Conservation (phyloP, 2,797 vertebrate species). For the Molossus molossus region DNA sequence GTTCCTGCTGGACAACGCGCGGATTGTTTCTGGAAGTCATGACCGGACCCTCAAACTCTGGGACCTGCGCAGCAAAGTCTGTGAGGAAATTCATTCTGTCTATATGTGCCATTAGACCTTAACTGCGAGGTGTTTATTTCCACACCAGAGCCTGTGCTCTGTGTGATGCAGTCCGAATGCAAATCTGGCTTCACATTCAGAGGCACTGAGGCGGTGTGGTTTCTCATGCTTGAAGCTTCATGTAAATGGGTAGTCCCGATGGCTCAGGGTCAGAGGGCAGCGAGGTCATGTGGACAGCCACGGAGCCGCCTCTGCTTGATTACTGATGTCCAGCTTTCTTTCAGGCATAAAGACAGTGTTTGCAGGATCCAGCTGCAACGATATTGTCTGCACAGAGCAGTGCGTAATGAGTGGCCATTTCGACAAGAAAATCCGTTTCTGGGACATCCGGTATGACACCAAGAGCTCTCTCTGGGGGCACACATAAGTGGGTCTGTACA, state of each 20-base stretch:
- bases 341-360: constrained; percentile 99
- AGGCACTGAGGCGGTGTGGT: too few species aligned
- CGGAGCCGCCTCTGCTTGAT: not conserved
- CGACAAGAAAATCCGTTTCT: constrained; percentile 99
- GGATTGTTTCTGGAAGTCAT: constrained; percentile 98
- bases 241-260: not conserved
- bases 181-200: not conserved
- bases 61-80: constrained; percentile 99
- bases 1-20: constrained; percentile 97
- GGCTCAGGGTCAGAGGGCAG: not conserved
- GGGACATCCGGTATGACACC: constrained; percentile 96
- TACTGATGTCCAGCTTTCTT: constrained; percentile 18
- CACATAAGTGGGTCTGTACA: too few species aligned
- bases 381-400: constrained; percentile 98
- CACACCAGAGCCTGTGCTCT: not conserved
- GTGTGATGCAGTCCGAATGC: not conserved
- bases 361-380: constrained; percentile 98
- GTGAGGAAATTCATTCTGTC: constrained; percentile 90
- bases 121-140: not conserved
- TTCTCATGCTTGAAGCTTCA: not conserved
- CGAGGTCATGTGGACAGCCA: fast-evolving
- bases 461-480: not conserved
- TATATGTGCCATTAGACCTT: fast-evolving
- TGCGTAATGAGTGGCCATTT: constrained; percentile 99
- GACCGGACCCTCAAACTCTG: constrained; percentile 99